These are phyloP conservation scores for Cephus pulcher DNA, from an alignment of 2,888 invertebrate genomes.

Conservation along the genomic window DNA sequence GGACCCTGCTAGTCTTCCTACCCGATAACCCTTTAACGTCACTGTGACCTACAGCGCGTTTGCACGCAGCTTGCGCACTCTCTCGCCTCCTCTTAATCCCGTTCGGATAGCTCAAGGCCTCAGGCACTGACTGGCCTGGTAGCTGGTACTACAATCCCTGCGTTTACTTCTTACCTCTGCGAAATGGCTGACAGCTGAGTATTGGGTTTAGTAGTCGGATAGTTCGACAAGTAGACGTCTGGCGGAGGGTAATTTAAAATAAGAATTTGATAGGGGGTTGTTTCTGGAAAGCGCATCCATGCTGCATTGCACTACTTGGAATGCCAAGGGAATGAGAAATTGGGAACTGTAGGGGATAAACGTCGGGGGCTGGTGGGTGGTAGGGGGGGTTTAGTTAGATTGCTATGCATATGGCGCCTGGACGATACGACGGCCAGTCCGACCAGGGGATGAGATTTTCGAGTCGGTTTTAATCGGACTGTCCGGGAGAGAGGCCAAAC, in stretches of 20 bases:
- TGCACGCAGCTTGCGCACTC: constrained; percentile 37
- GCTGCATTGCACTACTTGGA: too few species aligned
- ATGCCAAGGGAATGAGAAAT: constrained; percentile 1
- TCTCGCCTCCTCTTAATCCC: constrained; percentile 42
- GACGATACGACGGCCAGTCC: constrained; percentile 56
- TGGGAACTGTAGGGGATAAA: constrained; percentile 2
- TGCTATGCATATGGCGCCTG: constrained; percentile 58
- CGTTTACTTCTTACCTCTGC: too few species aligned
- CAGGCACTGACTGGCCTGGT: too few species aligned
- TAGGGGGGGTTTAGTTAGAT: constrained; percentile 52
- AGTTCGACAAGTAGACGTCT: neutral
- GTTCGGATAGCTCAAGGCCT: too few species aligned
- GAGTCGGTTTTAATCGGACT: constrained; percentile 58
- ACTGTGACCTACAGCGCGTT: constrained; percentile 50
- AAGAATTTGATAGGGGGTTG: too few species aligned
- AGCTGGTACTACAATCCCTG: too few species aligned
- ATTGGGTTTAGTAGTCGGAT: too few species aligned
- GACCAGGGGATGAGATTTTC: constrained; percentile 46
- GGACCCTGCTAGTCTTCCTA: constrained; percentile 28
- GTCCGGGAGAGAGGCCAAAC: constrained; percentile 37
- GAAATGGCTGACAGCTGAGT: too few species aligned
- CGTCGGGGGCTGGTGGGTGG: constrained; percentile 16
- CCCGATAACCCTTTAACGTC: constrained; percentile 53
- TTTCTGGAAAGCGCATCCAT: too few species aligned
- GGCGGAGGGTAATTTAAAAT: constrained; percentile 12